A percentile compares a stretch with the other conserved stretches of the same genome.
Conservation (phyloP, 1,140 invertebrate genomes). For the Drosophila melanica region DNA sequence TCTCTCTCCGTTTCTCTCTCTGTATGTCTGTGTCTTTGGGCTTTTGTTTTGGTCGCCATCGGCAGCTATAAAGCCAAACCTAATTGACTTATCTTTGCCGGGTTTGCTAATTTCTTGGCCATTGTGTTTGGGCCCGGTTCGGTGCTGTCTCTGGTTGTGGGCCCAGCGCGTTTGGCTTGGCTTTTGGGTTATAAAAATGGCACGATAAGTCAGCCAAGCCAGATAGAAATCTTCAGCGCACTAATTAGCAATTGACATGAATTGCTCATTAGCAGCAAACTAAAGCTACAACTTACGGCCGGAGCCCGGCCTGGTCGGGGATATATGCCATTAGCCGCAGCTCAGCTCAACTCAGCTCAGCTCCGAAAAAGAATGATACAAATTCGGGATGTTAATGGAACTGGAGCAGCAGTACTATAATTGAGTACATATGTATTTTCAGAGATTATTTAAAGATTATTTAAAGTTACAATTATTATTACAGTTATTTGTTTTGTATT, state of each 20-base stretch:
- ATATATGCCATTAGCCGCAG: not conserved
- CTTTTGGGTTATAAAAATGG: constrained; percentile 73
- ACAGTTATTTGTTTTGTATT: not conserved
- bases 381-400: constrained; percentile 41
- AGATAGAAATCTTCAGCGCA: constrained; percentile 79
- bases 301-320: constrained; percentile 5
- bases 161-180: not conserved
- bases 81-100: constrained; percentile 83
- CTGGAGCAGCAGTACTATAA: not conserved
- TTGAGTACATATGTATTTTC: too few species aligned
- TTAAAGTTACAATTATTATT: too few species aligned
- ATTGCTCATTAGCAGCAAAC: constrained; percentile 83
- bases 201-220: constrained; percentile 74
- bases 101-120: constrained; percentile 80
- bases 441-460: too few species aligned
- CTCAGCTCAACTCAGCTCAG: too few species aligned
- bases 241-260: constrained; percentile 84
- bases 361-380: constrained; percentile 13
- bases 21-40: constrained; percentile 10
- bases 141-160: constrained; percentile 15
- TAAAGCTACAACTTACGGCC: constrained; percentile 70
- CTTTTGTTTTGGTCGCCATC: constrained; percentile 60
- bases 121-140: constrained; percentile 59
- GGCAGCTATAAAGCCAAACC: constrained; percentile 81
- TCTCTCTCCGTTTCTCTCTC: not conserved